Percentiles rank a stretch among this genome's conserved stretches.
phyloP scores from a whole-genome alignment of 2,888 invertebrate genomes.

The Drosophila atripex region DNA sequence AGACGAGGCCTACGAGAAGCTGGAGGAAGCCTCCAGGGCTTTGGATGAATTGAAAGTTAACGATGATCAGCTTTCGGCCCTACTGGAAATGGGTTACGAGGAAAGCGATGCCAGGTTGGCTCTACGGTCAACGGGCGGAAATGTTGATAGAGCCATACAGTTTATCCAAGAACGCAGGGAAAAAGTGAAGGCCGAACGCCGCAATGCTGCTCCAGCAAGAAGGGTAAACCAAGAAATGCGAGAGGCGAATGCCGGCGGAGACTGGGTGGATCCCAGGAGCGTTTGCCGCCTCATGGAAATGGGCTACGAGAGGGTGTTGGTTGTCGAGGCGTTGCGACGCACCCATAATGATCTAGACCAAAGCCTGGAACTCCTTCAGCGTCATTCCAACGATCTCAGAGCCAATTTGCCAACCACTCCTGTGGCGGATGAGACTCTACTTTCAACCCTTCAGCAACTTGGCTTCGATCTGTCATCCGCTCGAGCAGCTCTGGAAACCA shows the following conservation, averaged over 20 bases:
- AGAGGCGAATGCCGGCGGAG: slow-evolving; percentile 35
- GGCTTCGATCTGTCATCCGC: slow-evolving; percentile 86
- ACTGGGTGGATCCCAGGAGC: slow-evolving; percentile 83
- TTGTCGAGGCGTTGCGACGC: slow-evolving; percentile 87
- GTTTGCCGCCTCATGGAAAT: slow-evolving; percentile 86
- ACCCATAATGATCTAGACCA: slow-evolving; percentile 88
- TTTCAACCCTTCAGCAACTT: slow-evolving; percentile 83
- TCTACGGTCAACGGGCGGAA: slow-evolving; percentile 86
- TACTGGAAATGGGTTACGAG: slow-evolving; percentile 88
- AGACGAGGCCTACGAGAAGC: slow-evolving; percentile 86
- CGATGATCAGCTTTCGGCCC: slow-evolving; percentile 84
- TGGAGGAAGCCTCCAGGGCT: slow-evolving; percentile 87
- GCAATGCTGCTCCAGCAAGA: slow-evolving; percentile 85
- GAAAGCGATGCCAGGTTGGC: slow-evolving; percentile 88
- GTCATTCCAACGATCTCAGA: slow-evolving; percentile 68
- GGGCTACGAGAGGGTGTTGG: slow-evolving; percentile 87
- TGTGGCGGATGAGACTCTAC: slow-evolving; percentile 56
- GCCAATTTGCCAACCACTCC: slow-evolving; percentile 54
- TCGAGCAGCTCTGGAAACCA: slow-evolving; percentile 85
- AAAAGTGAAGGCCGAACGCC: slow-evolving; percentile 84
- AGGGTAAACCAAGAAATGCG: slow-evolving; percentile 54
- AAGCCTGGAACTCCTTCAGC: slow-evolving; percentile 78
- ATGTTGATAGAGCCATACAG: slow-evolving; percentile 87
- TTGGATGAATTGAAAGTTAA: slow-evolving; percentile 87
- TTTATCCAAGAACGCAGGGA: slow-evolving; percentile 86